Conservation (phyloP, 2,113 vertebrate genomes). For the Eudyptes chrysolophus region DNA sequence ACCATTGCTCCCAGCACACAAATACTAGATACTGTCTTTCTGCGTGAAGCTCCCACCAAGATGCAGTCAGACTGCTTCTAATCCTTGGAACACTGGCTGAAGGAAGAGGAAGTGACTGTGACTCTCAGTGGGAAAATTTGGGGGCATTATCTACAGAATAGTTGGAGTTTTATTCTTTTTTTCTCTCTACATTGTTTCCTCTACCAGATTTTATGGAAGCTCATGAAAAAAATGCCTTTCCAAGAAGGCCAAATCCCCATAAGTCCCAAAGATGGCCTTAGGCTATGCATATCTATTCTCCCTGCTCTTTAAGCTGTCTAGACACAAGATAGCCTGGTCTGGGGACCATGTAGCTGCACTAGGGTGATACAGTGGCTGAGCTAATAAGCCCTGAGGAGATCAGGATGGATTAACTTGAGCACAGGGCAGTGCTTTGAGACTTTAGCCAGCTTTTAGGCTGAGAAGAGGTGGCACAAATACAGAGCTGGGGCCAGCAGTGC, state of each 20-base stretch:
- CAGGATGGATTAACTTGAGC: neutral
- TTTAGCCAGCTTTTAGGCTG: neutral
- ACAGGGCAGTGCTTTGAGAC: neutral
- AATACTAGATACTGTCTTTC: slow-evolving; percentile 14
- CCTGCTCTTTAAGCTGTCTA: neutral
- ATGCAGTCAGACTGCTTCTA: slow-evolving; percentile 5
- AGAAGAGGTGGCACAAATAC: neutral
- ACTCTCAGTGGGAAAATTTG: neutral
- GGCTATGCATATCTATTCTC: neutral
- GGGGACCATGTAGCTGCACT: neutral
- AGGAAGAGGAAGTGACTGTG: slow-evolving; percentile 30
- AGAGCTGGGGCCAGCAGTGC: neutral
- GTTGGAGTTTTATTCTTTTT: neutral
- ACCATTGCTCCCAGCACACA: slow-evolving; percentile 36
- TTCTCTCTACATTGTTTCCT: neutral
- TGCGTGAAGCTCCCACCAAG: neutral
- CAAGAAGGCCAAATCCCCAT: neutral
- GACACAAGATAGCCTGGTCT: neutral
- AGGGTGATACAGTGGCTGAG: neutral
- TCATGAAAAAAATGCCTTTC: neutral
- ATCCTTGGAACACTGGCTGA: neutral
- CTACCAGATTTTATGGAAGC: neutral
- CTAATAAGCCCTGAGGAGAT: neutral
- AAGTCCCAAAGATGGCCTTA: neutral
- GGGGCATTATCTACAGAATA: neutral